Evolutionary conservation across 2,113 vertebrate genomes (phyloP), one percentile per base, ranked within the genome.

Genomic region (Cygnus buccinator): DNA sequence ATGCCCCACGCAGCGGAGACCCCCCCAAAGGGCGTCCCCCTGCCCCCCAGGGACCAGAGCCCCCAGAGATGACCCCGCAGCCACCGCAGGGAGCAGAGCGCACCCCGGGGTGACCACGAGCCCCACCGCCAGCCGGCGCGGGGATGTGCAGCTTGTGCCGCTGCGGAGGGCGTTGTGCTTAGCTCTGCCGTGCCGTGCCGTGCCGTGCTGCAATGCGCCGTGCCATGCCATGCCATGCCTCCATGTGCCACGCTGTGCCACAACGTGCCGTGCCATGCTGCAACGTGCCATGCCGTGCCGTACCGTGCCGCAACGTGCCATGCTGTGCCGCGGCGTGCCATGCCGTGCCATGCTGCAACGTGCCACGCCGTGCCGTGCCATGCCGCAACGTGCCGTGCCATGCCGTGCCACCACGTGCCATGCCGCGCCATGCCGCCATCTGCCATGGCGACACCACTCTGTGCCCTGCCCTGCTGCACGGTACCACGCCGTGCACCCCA

Each of bases 41-140:
- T 39, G 39, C 13, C 35, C 52, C 46, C 35, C 59, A 62, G n/a
- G 35, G 35, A 16, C n/a, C 59, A 37, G 59, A 59, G 9, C 28
- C n/a, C n/a, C 15, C 57, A 37, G 10, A 11, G 14, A 12, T 62
- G n/a, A 31, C 31, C 31, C 20, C 4, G 19, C 11, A 8, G 7
- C 41, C 48, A 10, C 39, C 15, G 23, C 52, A 5, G 10, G 61
- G 35, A 5, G 12, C 54, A 28, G 72, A 58, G 31, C 31, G 8
- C 37, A 10, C 20, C 61, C 48, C 37, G 3, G 5, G 10, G 11
- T 37, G 52, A 54, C 19, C 26, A n/a, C 4, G 0, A 59, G 11
- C 43, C 12, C n/a, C 54, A 22, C 13, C 4, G 13, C 33, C 57
- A 13, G 57, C 2, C 1, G 37, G 54, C 8, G 4, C 2, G 2